phyloP scores from a whole-genome alignment of 2,797 vertebrate species.

The Gallirallus australis region DNA sequence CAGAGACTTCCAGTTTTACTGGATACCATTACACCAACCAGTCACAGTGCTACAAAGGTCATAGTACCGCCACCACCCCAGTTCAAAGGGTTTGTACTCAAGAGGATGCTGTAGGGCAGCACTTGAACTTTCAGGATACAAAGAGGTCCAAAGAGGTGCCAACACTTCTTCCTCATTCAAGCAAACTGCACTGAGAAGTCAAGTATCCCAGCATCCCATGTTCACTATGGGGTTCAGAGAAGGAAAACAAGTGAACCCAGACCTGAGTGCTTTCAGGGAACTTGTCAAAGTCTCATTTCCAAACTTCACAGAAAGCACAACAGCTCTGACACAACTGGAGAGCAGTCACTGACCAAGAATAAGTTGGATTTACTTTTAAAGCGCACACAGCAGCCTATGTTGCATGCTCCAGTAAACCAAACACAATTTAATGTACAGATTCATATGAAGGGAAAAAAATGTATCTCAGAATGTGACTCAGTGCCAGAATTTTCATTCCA shows the following conservation, averaged over 20 bases:
- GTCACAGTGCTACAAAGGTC: neutral
- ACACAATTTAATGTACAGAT: neutral
- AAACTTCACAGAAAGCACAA: neutral
- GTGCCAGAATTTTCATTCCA: neutral
- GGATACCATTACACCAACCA: neutral
- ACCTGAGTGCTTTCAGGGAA: too few relatives aligned
- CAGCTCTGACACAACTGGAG: neutral
- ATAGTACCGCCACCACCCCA: rapidly evolving
- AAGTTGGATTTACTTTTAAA: neutral
- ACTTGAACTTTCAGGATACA: neutral
- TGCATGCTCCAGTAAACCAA: neutral
- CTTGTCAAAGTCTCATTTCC: neutral
- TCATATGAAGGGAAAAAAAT: neutral
- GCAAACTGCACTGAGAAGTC: neutral
- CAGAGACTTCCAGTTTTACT: neutral
- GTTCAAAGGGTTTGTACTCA: rapidly evolving
- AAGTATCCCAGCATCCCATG: rapidly evolving
- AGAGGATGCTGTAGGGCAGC: neutral
- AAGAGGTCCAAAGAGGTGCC: neutral
- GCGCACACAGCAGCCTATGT: neutral
- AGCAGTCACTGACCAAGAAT: neutral
- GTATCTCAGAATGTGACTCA: neutral
- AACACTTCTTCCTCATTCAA: neutral
- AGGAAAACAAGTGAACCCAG: neutral
- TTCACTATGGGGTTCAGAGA: neutral